Conservation (phyloP, 2,797 vertebrate species). For the Acanthis flammea region DNA sequence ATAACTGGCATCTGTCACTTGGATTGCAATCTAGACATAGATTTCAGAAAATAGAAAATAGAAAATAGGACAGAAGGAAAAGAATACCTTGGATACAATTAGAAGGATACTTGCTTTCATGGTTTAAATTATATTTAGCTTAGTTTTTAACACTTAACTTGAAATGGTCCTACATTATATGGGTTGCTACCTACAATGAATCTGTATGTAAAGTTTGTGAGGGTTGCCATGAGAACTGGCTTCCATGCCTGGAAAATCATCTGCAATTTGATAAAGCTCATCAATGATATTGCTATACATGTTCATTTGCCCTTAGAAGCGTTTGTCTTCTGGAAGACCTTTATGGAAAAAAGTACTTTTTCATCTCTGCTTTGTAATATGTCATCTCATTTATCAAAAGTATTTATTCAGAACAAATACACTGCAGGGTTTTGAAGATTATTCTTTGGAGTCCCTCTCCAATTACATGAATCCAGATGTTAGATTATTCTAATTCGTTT, state of each 20-base stretch:
- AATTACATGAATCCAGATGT: background rate
- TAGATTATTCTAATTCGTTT: background rate
- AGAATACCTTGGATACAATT: background rate
- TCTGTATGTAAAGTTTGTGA: background rate
- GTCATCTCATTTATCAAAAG: background rate
- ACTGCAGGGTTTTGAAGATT: background rate
- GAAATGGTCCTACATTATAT: background rate
- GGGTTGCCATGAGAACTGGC: conserved; percentile 5
- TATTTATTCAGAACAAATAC: background rate
- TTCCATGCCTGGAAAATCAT: background rate
- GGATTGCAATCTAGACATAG: background rate
- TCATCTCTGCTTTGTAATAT: background rate
- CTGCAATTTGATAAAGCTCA: background rate
- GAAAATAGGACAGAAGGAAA: background rate
- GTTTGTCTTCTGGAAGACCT: background rate
- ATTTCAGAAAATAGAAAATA: background rate
- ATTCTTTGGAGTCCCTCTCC: background rate
- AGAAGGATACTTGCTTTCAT: conserved; percentile 3
- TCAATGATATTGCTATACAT: background rate
- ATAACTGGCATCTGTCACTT: background rate
- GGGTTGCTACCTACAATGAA: background rate
- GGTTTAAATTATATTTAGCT: background rate
- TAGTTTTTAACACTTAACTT: background rate
- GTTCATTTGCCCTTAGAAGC: background rate
- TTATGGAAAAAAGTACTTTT: background rate